phyloP scores from a whole-genome alignment of 2,797 vertebrate species.

The Artibeus jamaicensis region DNA sequence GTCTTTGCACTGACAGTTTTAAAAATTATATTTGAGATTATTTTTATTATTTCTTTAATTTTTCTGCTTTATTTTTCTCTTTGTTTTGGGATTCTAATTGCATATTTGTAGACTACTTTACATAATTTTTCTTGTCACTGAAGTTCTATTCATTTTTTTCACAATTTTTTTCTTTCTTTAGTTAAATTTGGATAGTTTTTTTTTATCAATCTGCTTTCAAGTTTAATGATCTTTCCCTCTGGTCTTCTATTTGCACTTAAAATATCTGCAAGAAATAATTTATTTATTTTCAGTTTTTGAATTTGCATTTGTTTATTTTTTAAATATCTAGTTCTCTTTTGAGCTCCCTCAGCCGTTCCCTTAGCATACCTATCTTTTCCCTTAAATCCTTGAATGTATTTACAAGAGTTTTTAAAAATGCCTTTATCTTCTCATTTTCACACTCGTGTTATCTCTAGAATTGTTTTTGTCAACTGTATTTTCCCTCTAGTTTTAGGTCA shows the following conservation, averaged over 20 bases:
- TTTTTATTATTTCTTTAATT: not conserved
- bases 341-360: not conserved
- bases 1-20: not conserved
- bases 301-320: not conserved
- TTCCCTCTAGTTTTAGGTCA: not conserved
- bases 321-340: not conserved
- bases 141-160: not conserved
- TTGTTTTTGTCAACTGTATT: not conserved
- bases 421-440: not conserved
- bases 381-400: not conserved
- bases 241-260: not conserved
- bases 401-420: constrained; percentile 78
- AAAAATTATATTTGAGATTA: not conserved
- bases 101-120: not conserved
- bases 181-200: not conserved
- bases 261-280: not conserved
- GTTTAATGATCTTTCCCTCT: not conserved
- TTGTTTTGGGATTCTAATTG: not conserved
- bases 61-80: not conserved
- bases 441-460: not conserved
- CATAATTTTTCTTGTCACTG: not conserved
- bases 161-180: not conserved
- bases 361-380: not conserved
- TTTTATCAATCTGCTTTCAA: not conserved
- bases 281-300: not conserved